Evolutionary conservation across 2,797 vertebrate species (phyloP).

Genomic region (Tinamus major): DNA sequence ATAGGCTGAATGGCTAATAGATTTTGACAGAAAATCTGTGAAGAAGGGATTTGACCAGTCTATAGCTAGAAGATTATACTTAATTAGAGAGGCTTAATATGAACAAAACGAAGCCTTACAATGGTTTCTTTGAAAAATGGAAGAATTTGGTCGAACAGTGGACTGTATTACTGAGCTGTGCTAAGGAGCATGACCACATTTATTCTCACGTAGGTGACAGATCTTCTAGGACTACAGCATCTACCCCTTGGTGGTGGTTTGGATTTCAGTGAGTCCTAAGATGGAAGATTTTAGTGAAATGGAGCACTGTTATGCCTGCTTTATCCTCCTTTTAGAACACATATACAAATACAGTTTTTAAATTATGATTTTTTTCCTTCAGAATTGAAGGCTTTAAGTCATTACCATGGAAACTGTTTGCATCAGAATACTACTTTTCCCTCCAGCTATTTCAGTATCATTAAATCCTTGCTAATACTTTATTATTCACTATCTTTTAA

Average conservation of each 20-base stretch:
- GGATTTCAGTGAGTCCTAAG: not conserved
- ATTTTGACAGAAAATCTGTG: not conserved
- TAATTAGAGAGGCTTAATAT: not conserved
- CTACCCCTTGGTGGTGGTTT: not conserved
- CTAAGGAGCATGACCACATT: not conserved
- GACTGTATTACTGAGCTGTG: not conserved
- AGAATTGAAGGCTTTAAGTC: constrained; percentile 64
- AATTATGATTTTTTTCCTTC: constrained; percentile 47
- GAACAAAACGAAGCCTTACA: not conserved
- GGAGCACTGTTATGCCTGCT: not conserved
- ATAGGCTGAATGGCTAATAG: not conserved
- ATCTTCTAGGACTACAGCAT: not conserved
- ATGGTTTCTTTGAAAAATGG: not conserved
- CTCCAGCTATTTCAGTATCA: constrained; percentile 71
- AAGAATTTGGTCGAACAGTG: not conserved
- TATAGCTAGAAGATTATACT: not conserved
- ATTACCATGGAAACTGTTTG: constrained; percentile 80
- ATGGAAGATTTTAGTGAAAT: not conserved
- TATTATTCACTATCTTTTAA: constrained; percentile 73
- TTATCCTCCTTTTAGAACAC: not conserved
- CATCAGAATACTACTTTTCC: constrained; percentile 64
- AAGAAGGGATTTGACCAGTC: not conserved
- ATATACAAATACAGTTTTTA: constrained; percentile 43
- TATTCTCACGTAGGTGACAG: not conserved
- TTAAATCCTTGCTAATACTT: constrained; percentile 75